Evolutionary conservation across 1,140 invertebrate species (phyloP).

Genomic region (Listronotus oregonensis): DNA sequence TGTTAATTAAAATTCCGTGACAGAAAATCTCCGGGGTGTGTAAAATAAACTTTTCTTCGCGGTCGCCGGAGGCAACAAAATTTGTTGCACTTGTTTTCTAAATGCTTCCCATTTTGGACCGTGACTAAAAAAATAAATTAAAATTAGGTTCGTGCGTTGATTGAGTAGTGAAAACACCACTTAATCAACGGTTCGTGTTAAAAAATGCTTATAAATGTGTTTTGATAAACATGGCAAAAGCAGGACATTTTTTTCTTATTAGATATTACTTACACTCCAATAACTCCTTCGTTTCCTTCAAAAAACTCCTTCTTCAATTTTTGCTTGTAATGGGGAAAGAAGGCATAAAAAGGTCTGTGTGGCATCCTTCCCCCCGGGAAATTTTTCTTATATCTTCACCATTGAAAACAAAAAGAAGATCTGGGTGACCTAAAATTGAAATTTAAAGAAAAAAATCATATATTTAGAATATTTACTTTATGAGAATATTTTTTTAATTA

Average conservation of each 20-base stretch:
- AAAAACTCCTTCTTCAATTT: conserved; percentile 75
- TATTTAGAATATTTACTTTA: no score
- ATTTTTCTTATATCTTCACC: conserved; percentile 77
- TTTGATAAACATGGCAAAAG: no score
- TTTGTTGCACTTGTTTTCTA: conserved; percentile 80
- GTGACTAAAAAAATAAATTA: conserved; percentile 63
- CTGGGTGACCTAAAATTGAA: conserved; percentile 65
- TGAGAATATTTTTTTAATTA: no score
- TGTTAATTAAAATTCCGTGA: no score
- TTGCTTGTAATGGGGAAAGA: conserved; percentile 79
- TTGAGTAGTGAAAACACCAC: no score
- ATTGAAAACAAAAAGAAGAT: conserved; percentile 78
- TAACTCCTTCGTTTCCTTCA: conserved; percentile 72
- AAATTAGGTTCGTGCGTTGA: no score
- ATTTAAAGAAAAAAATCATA: neutral
- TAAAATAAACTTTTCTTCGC: no score
- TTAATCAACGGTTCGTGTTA: no score
- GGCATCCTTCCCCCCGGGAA: conserved; percentile 76
- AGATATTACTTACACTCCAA: conserved; percentile 81
- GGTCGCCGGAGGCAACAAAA: conserved; percentile 77
- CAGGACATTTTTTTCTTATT: no score
- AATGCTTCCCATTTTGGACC: conserved; percentile 82
- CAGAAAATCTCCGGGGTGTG: conserved; percentile 73
- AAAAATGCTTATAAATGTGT: no score
- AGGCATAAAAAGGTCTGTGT: conserved; percentile 76